These are phyloP conservation scores for Pseudoips prasinana DNA, from an alignment of 2,888 invertebrate species.

Conservation along the genomic window DNA sequence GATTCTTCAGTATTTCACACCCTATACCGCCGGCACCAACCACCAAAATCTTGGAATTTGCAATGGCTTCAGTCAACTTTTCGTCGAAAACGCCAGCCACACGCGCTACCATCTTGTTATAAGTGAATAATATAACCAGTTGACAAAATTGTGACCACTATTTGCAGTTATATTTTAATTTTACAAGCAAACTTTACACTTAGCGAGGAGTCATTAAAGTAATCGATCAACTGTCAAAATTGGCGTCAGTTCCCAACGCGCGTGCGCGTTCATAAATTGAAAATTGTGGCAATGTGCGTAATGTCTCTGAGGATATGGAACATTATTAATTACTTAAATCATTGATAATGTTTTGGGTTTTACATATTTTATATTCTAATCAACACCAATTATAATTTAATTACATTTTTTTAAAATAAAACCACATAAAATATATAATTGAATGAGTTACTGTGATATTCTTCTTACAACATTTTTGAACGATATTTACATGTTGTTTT, in stretches of 20 bases:
- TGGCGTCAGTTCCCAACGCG: slow-evolving; percentile 53
- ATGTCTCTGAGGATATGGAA: too few relatives aligned
- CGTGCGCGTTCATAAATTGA: slow-evolving; percentile 30
- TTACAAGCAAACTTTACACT: slow-evolving; percentile 34
- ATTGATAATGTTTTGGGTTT: too few relatives aligned
- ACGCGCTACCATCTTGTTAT: slow-evolving; percentile 83
- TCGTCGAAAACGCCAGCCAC: slow-evolving; percentile 85
- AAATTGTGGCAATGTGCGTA: too few relatives aligned
- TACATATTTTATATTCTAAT: too few relatives aligned
- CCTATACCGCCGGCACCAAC: slow-evolving; percentile 99
- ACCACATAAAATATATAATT: too few relatives aligned
- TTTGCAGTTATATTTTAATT: slow-evolving; percentile 27
- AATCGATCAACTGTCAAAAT: slow-evolving; percentile 47
- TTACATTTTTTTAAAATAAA: too few relatives aligned
- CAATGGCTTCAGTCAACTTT: slow-evolving; percentile 84
- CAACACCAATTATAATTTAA: too few relatives aligned
- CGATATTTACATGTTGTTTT: too few relatives aligned
- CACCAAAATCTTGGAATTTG: slow-evolving; percentile 89
- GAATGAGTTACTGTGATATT: too few relatives aligned
- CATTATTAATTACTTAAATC: too few relatives aligned
- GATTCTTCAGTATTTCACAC: slow-evolving; percentile 98
- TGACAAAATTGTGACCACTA: slow-evolving; percentile 26
- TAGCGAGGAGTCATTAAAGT: slow-evolving; percentile 36
- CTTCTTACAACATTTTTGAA: too few relatives aligned
- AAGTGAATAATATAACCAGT: slow-evolving; percentile 20